Base-by-base conservation (phyloP, 2,888 invertebrate genomes). In the Trissolcus japonicus region DNA sequence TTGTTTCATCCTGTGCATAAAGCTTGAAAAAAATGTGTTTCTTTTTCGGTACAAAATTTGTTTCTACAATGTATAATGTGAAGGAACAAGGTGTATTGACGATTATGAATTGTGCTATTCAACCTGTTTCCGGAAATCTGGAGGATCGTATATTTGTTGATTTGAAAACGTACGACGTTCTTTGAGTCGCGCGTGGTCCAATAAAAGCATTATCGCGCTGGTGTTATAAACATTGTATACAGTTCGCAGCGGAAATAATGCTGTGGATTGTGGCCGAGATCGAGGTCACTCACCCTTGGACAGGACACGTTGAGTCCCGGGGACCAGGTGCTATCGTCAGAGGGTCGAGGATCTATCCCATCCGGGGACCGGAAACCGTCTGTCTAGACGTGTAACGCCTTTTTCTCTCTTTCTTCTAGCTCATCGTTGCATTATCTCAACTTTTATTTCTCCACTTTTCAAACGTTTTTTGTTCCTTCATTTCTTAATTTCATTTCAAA, bases 321-420 rank as follows among this genome's bases (percentile, higher is more conserved):
- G 81, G 81, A 80, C 82, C 80, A 82, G 81, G 81, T 82, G 82
- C 79, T 80, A 75, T 74, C 67, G 76, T 73, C 79, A 78, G 80
- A 76, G 79, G 81, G 80, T 80, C 69, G 67, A 66, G 62, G 56
- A 66, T 66, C 76, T 69, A 67, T 76, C 76, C 80, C 79, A 71
- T 80, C 80, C 81, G 81, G 80, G 78, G 80, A 80, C 85, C 86
- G 87, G 87, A 87, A 87, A 83, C 83, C 81, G 76, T 72, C 81
- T 80, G 86, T 87, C 87, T 87, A 86, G 86, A 86, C 87, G 84
- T 81, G 82, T 60, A 59, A 68, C 56, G 72, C 72, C 78, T 59
- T 72, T 78, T 80, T 82, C 79, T 82, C 82, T 82, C 80, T 79
- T 57, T 69, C 55, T 65, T n/a, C 25, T 25, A 25, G 11, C 35